Conservation (phyloP, 2,797 vertebrate genomes). For the Lithobates sylvaticus region DNA sequence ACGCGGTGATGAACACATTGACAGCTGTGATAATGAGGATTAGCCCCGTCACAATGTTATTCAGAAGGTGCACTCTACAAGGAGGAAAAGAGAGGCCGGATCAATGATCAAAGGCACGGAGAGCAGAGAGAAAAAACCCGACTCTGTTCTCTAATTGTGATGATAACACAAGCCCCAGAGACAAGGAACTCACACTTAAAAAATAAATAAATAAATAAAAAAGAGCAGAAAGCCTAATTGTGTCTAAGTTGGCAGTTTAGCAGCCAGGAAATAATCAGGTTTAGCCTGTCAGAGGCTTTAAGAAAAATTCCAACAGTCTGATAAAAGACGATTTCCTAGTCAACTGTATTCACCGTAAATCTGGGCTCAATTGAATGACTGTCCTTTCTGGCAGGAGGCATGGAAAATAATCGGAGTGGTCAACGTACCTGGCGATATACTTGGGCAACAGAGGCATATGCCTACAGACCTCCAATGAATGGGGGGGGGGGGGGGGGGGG, state of each 20-base stretch:
- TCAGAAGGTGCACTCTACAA: conserved; percentile 61
- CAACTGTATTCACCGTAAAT: neutral
- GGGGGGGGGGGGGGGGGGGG: no score
- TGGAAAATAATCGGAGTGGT: no score
- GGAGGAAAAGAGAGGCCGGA: conserved; percentile 60
- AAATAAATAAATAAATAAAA: no score
- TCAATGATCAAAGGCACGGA: conserved; percentile 50
- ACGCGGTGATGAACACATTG: conserved; percentile 64
- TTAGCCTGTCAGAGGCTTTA: neutral
- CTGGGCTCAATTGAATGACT: no score
- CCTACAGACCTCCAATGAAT: no score
- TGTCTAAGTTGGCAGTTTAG: conserved; percentile 46
- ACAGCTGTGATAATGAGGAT: conserved; percentile 65
- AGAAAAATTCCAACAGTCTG: neutral
- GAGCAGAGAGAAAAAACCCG: conserved; percentile 49
- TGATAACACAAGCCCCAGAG: conserved; percentile 16
- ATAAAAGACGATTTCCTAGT: neutral
- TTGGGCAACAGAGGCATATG: neutral
- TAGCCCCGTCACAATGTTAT: conserved; percentile 64
- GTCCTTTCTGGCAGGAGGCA: no score
- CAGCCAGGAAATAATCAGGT: conserved; percentile 31
- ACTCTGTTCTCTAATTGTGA: conserved; percentile 53
- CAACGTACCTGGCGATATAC: neutral
- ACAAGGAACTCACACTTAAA: neutral
- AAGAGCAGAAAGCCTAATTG: conserved; percentile 36